phyloP scores from a whole-genome alignment of 2,113 vertebrate species.

The Odontophorus gujanensis region DNA sequence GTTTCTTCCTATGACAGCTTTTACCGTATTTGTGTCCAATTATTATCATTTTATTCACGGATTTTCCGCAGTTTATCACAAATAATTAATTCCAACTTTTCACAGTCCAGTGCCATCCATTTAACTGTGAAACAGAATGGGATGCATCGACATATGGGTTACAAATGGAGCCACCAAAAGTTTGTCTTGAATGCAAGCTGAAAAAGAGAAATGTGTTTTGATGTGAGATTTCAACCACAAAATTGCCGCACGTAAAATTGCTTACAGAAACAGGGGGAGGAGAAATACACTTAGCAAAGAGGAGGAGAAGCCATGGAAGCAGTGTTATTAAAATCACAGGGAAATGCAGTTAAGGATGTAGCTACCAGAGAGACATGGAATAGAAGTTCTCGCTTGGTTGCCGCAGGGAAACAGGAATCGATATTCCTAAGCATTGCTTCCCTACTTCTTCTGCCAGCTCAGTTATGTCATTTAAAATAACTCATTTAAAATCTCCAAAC shows the following conservation, averaged over 20 bases:
- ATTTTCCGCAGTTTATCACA: constrained; percentile 62
- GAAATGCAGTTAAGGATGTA: not conserved
- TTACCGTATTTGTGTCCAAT: constrained; percentile 68
- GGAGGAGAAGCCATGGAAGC: not conserved
- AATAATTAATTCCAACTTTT: constrained; percentile 67
- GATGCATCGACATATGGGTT: constrained; percentile 70
- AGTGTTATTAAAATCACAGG: not conserved
- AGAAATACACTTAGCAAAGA: not conserved
- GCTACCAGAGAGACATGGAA: not conserved
- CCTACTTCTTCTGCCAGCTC: not conserved
- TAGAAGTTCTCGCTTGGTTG: not conserved
- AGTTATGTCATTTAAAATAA: not conserved
- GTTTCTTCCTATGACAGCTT: constrained; percentile 72
- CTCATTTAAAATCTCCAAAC: not conserved
- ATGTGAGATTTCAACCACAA: constrained; percentile 62
- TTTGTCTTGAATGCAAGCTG: constrained; percentile 67
- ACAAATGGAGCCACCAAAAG: constrained; percentile 66
- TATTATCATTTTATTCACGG: constrained; percentile 70
- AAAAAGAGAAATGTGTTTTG: constrained; percentile 57
- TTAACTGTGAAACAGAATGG: constrained; percentile 64
- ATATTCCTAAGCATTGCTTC: not conserved
- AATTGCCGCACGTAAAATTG: constrained; percentile 36
- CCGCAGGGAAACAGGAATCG: not conserved
- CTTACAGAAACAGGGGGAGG: not conserved
- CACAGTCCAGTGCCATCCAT: constrained; percentile 60